Conservation (phyloP, 2,797 vertebrate species). For the Spondyliosoma cantharus region DNA sequence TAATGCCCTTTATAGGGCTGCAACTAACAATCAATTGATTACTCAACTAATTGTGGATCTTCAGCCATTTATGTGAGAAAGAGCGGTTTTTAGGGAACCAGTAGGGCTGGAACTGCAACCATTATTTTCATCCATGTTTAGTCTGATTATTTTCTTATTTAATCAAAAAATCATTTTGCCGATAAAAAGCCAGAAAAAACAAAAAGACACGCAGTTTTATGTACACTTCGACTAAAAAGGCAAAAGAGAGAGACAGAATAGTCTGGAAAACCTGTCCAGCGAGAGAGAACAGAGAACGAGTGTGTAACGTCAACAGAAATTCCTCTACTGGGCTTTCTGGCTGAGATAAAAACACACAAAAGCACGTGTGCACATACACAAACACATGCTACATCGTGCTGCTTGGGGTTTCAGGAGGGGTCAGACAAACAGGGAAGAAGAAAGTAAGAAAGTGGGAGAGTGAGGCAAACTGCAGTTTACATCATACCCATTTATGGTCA, state of each 20-base stretch:
- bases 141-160: neutral
- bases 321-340: slow-evolving; percentile 46
- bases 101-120: neutral
- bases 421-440: slow-evolving; percentile 64
- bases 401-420: slow-evolving; percentile 63
- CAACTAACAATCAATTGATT: too few relatives aligned
- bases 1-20: neutral
- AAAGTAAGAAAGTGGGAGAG: slow-evolving; percentile 42
- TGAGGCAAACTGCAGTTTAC: neutral
- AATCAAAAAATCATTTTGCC: neutral
- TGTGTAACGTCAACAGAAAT: slow-evolving; percentile 60
- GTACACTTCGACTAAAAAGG: neutral
- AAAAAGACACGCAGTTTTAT: neutral
- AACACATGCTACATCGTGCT: slow-evolving; percentile 53
- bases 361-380: slow-evolving; percentile 47
- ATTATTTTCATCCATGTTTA: neutral
- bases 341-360: slow-evolving; percentile 61
- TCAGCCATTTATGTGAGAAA: neutral
- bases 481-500: neutral
- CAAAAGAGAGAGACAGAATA: slow-evolving; percentile 18
- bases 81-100: neutral
- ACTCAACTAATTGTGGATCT: too few relatives aligned
- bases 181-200: neutral
- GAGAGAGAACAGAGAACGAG: slow-evolving; percentile 15
- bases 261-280: slow-evolving; percentile 27